phyloP scores from a whole-genome alignment of 2,113 vertebrate genomes.

The Australoheros scitulus region DNA sequence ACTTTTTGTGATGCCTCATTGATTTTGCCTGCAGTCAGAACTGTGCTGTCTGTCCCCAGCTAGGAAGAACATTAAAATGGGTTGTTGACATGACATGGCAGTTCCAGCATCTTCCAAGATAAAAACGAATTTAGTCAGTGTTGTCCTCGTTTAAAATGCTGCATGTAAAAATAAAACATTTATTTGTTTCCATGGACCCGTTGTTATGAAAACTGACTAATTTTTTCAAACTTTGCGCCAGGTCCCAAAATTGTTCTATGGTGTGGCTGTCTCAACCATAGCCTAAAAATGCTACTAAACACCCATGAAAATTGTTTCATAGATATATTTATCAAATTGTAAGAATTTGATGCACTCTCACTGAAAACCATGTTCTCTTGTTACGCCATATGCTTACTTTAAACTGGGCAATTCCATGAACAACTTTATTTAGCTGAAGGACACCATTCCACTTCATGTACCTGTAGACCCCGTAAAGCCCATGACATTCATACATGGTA shows the following conservation, averaged over 20 bases:
- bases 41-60: neutral
- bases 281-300: neutral
- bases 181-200: neutral
- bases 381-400: no score
- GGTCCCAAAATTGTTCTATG: neutral
- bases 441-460: neutral
- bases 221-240: no score
- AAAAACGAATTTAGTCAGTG: neutral
- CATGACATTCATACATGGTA: neutral
- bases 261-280: neutral
- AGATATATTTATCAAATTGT: neutral
- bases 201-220: neutral
- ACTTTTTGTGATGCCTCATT: neutral
- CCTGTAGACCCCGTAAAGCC: neutral
- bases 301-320: neutral
- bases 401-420: neutral
- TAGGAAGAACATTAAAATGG: neutral
- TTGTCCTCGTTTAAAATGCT: no score
- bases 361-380: neutral
- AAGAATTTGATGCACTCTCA: neutral
- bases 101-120: neutral
- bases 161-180: neutral
- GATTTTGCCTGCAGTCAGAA: conserved; percentile 18
- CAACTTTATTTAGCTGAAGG: neutral
- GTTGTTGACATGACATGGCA: neutral